phyloP scores from a whole-genome alignment of 2,888 invertebrate genomes.

The Pecten maximus region DNA sequence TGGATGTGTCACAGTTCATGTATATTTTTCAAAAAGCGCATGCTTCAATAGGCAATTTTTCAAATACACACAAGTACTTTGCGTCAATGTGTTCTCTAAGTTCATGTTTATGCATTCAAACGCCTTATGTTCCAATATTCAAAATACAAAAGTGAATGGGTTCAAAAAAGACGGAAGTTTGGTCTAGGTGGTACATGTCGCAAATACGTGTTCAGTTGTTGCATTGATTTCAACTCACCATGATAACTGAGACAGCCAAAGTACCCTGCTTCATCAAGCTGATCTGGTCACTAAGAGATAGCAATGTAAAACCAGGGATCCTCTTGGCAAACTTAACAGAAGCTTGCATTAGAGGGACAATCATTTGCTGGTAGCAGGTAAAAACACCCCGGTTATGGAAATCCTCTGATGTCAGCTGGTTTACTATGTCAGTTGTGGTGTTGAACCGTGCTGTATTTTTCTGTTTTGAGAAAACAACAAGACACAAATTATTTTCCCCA shows the following conservation, averaged over 20 bases:
- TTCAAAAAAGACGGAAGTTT: too few species aligned
- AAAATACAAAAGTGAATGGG: too few species aligned
- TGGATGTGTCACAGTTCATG: too few species aligned
- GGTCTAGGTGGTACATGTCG: neutral
- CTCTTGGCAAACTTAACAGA: constrained; percentile 80
- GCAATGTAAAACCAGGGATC: constrained; percentile 75
- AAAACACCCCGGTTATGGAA: constrained; percentile 69
- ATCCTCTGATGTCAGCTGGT: constrained; percentile 58
- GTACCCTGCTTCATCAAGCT: constrained; percentile 79
- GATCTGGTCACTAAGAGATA: constrained; percentile 78
- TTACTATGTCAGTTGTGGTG: neutral
- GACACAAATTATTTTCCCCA: too few species aligned
- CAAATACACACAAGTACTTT: too few species aligned
- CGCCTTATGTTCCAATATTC: too few species aligned
- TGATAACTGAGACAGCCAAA: constrained; percentile 77
- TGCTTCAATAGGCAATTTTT: too few species aligned
- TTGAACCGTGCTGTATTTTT: neutral
- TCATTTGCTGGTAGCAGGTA: constrained; percentile 73
- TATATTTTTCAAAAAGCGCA: too few species aligned
- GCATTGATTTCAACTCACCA: constrained; percentile 66
- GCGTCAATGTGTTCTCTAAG: too few species aligned
- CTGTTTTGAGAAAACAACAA: too few species aligned
- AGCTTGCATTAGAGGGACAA: constrained; percentile 75
- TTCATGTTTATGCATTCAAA: too few species aligned
- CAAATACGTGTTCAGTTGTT: neutral